A percentile compares a stretch with the other conserved stretches of the same genome.
Conservation (phyloP, 2,113 vertebrate species). For the Passer montanus region DNA sequence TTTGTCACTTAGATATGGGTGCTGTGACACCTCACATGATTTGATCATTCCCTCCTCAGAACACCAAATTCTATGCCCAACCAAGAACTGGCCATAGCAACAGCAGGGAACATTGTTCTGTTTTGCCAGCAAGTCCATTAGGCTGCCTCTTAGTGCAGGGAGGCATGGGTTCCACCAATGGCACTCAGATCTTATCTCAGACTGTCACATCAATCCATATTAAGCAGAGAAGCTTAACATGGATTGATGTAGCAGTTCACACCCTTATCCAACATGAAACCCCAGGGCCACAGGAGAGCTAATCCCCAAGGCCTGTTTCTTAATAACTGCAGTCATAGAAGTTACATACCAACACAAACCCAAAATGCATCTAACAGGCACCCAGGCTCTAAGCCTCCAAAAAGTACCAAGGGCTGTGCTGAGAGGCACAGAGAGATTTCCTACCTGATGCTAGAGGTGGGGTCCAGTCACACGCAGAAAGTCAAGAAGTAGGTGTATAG, state of each 20-base stretch:
- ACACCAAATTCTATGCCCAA: background rate
- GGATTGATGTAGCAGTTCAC: background rate
- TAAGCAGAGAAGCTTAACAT: background rate
- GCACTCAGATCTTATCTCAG: background rate
- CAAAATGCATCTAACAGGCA: background rate
- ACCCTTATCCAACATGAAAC: background rate
- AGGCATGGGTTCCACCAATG: background rate
- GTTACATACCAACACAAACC: background rate
- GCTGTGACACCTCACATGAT: background rate
- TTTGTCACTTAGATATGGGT: background rate
- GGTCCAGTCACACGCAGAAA: constrained; percentile 66
- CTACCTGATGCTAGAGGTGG: constrained; percentile 76
- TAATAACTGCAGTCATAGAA: background rate
- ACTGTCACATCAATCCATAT: background rate
- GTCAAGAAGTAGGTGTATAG: constrained; percentile 39
- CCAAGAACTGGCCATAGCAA: background rate
- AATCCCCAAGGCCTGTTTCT: background rate
- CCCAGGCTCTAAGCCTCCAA: background rate
- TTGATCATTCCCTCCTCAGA: background rate
- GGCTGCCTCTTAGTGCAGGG: background rate
- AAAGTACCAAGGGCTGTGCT: background rate
- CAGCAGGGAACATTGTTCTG: background rate
- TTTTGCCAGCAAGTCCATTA: background rate
- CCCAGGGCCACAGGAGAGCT: background rate
- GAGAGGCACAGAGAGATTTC: constrained; percentile 22